A percentile compares a stretch with the other conserved stretches of the same genome.
Conservation (phyloP, 2,888 invertebrate species). For the Tanypteryx hageni region DNA sequence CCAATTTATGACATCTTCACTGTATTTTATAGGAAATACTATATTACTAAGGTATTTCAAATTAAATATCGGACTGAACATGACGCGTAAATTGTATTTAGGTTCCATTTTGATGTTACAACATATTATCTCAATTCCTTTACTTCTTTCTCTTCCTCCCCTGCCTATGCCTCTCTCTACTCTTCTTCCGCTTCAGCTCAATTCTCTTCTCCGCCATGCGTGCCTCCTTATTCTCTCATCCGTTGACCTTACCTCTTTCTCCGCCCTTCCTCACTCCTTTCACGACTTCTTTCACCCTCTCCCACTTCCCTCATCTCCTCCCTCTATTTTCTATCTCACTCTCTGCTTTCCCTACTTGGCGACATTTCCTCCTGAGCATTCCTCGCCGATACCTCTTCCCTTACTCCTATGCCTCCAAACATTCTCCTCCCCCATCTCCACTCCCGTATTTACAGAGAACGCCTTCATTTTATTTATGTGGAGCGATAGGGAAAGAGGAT, state of each 20-base stretch:
- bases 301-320: background rate
- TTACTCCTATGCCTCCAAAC: background rate
- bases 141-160: background rate
- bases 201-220: background rate
- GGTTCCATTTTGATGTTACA: too few species aligned
- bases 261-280: background rate
- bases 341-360: background rate
- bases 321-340: background rate
- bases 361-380: background rate
- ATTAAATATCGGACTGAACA: too few species aligned
- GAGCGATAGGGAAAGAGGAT: background rate
- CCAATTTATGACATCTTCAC: too few species aligned
- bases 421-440: too few species aligned
- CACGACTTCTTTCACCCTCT: too few species aligned
- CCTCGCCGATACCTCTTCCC: conserved; percentile 17
- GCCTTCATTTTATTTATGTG: conserved; percentile 26
- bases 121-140: too few species aligned
- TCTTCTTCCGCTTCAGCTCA: background rate
- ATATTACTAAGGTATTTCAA: too few species aligned
- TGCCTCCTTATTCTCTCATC: background rate
- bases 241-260: background rate
- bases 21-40: too few species aligned
- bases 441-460: background rate
- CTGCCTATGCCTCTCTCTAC: background rate
- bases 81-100: too few species aligned